phyloP scores from a whole-genome alignment of 2,888 invertebrate species.

The Allophyes oxyacanthae region DNA sequence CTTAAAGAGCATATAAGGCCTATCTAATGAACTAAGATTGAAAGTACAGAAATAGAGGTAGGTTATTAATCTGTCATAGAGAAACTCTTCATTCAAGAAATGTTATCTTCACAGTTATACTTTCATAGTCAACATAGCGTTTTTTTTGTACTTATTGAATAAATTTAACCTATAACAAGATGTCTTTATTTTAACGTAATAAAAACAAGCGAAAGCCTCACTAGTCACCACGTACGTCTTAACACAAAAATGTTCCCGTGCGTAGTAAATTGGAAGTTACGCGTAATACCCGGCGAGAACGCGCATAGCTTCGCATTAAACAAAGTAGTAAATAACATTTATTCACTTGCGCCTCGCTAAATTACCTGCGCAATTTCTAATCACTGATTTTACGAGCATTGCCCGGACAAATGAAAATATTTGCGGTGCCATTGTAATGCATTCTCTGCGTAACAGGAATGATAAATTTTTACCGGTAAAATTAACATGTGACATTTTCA shows the following conservation, averaged over 20 bases:
- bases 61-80: too few relatives aligned
- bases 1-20: too few relatives aligned
- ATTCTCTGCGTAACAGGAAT: not conserved
- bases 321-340: slow-evolving; percentile 52
- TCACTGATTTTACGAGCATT: slow-evolving; percentile 28
- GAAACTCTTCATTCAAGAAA: too few relatives aligned
- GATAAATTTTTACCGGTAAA: too few relatives aligned
- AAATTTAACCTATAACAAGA: not conserved
- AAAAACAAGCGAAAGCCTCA: slow-evolving; percentile 34
- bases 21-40: too few relatives aligned
- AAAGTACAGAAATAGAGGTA: too few relatives aligned
- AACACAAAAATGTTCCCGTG: slow-evolving; percentile 50
- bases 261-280: slow-evolving; percentile 60
- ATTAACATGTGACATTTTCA: too few relatives aligned
- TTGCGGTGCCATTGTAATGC: slow-evolving; percentile 19
- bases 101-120: too few relatives aligned
- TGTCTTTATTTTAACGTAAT: slow-evolving; percentile 35
- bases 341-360: slow-evolving; percentile 35
- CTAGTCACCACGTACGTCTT: slow-evolving; percentile 47
- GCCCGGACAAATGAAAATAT: slow-evolving; percentile 12
- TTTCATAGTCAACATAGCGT: too few relatives aligned
- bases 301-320: slow-evolving; percentile 42
- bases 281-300: slow-evolving; percentile 45
- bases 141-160: too few relatives aligned
- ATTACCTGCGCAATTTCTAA: slow-evolving; percentile 51